Conservation (phyloP, 2,888 invertebrate genomes). For the Sycophila texana region DNA sequence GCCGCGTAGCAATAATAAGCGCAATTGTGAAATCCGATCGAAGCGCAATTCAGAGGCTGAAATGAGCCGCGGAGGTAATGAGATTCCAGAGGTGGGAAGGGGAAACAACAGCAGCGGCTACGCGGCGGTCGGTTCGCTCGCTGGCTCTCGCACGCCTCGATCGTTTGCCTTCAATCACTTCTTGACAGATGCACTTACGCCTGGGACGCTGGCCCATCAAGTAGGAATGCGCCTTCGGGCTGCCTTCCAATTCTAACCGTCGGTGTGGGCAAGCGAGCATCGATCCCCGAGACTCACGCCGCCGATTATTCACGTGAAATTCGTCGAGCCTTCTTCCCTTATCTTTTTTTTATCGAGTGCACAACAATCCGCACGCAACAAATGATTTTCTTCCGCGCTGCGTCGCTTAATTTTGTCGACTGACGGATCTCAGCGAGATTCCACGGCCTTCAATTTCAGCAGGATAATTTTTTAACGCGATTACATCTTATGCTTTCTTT, state of each 20-base stretch:
- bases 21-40: constrained; percentile 72
- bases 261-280: constrained; percentile 41
- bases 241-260: constrained; percentile 60
- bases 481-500: no score
- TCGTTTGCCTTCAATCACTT: constrained; percentile 74
- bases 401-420: constrained; percentile 9
- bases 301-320: constrained; percentile 45
- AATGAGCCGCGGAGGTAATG: constrained; percentile 69
- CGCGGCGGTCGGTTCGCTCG: constrained; percentile 21
- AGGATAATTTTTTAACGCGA: background rate
- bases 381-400: constrained; percentile 27
- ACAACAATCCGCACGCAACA: constrained; percentile 1
- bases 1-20: constrained; percentile 62
- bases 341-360: constrained; percentile 2
- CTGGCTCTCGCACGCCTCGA: constrained; percentile 60
- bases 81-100: constrained; percentile 62
- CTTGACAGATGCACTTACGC: constrained; percentile 74
- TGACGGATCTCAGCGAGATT: background rate
- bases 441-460: no score
- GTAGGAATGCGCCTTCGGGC: constrained; percentile 70
- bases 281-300: constrained; percentile 43
- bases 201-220: constrained; percentile 68
- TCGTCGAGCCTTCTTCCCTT: constrained; percentile 6
- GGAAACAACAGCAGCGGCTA: constrained; percentile 47
- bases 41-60: constrained; percentile 69